Evolutionary conservation across 2,797 vertebrate genomes (phyloP), one percentile per base, ranked within the genome.

Genomic region (Eurystomus glaucurus): DNA sequence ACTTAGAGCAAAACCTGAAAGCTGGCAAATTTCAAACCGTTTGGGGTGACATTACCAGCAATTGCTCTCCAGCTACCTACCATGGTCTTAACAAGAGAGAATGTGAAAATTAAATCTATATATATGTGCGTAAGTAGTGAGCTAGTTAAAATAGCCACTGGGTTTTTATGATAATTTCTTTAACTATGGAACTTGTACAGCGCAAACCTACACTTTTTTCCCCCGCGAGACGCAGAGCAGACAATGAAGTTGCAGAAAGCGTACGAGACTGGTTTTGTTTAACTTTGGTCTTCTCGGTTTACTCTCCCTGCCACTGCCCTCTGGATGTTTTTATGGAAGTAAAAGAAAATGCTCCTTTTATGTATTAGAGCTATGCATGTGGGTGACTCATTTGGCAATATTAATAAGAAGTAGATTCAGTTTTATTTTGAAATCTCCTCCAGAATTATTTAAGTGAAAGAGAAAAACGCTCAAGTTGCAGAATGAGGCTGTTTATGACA

Each of bases 241-340:
- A 96, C 89, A 96, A 96, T 85, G 92, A 65, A 76, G 77, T 72
- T 86, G 94, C 91, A 94, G 96, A 96, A 78, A 88, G 60, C 4
- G n/a, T 29, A 79, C 0, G 57, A 90, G 96, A 79, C 93, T 96
- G 95, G 90, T 95, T 97, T 87, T 92, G 76, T 95, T 96, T 97
- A 96, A 95, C 88, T 79, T 81, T 51, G 70, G 50, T 87, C 90
- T 94, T 96, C 95, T 97, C 95, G 35, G 58, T 92, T 97, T 97
- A 86, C 95, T 77, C 74, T 88, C 74, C 12, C 66, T 70, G 90
- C 92, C 66, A 5, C 84, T 96, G 95, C 93, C 93, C 93, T 96
- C 85, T 96, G 96, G 96, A 45, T 94, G 84, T 95, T 96, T 96
- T 92, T 72, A 35, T 84, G 95, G 85, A 68, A 76, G 66, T 48